A percentile compares a stretch with the other conserved stretches of the same genome.
These are phyloP conservation scores for Drosophila jambulina DNA, from an alignment of 1,140 invertebrate genomes.

Conservation along the genomic window DNA sequence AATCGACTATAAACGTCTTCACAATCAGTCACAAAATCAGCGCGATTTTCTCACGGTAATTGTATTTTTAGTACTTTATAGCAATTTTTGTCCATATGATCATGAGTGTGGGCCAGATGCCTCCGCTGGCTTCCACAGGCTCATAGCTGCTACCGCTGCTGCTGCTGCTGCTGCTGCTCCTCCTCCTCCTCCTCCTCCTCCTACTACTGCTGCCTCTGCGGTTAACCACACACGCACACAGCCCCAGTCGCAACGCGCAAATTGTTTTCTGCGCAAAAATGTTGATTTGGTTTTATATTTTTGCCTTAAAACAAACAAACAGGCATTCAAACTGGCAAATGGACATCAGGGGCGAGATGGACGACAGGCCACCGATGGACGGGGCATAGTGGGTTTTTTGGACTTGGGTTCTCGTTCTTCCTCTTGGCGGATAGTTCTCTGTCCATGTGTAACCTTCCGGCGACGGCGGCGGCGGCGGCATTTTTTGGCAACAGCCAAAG, in stretches of 20 bases:
- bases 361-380: conserved; percentile 44
- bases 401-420: conserved; percentile 15
- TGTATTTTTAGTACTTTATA: conserved; percentile 84
- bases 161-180: neutral
- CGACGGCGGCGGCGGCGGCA: conserved; percentile 13
- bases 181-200: neutral
- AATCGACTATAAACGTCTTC: conserved; percentile 82
- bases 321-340: conserved; percentile 78
- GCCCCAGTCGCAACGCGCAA: conserved; percentile 21
- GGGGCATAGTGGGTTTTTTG: neutral
- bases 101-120: conserved; percentile 77
- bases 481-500: conserved; percentile 62
- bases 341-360: conserved; percentile 70
- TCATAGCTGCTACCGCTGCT: conserved; percentile 9
- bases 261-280: conserved; percentile 59
- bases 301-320: conserved; percentile 77
- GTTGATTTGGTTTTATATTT: conserved; percentile 83
- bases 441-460: conserved; percentile 63
- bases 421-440: conserved; percentile 14
- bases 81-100: conserved; percentile 83
- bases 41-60: conserved; percentile 81
- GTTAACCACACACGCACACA: conserved; percentile 33
- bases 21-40: conserved; percentile 83
- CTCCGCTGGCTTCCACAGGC: conserved; percentile 53
- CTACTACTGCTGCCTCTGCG: conserved; percentile 20